phyloP scores from a whole-genome alignment of 2,113 vertebrate species.

The Alouatta palliata region DNA sequence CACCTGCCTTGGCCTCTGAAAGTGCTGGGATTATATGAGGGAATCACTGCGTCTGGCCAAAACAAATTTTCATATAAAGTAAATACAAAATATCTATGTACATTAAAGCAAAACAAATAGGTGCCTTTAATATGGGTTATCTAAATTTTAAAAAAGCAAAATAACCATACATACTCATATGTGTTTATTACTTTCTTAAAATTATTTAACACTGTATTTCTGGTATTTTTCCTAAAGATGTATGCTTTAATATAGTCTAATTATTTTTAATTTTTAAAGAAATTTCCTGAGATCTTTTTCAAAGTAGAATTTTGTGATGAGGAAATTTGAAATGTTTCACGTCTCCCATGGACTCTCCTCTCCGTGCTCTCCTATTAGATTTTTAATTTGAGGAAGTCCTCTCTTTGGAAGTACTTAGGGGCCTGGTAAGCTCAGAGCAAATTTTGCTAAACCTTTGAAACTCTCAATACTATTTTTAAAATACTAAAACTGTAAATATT shows the following conservation, averaged over 20 bases:
- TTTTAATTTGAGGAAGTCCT: not conserved
- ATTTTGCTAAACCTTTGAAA: not conserved
- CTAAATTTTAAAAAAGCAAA: not conserved
- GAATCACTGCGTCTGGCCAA: no score
- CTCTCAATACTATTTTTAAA: not conserved
- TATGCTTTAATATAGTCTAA: not conserved
- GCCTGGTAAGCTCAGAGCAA: not conserved
- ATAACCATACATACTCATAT: not conserved
- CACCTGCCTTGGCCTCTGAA: no score
- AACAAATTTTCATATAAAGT: not conserved
- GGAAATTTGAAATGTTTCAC: not conserved
- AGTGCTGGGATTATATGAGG: no score
- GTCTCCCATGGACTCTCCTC: not conserved
- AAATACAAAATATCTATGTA: not conserved
- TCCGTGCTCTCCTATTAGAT: not conserved
- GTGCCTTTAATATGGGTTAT: not conserved
- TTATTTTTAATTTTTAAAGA: not conserved
- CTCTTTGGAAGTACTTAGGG: not conserved
- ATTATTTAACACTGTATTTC: not conserved
- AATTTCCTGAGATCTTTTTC: not conserved
- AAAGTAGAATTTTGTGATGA: not conserved
- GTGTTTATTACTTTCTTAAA: not conserved
- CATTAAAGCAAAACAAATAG: not conserved
- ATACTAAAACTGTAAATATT: not conserved
- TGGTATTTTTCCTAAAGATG: not conserved